Evolutionary conservation across 2,797 vertebrate genomes (phyloP).

Genomic region (Paedocypris micromegethes): DNA sequence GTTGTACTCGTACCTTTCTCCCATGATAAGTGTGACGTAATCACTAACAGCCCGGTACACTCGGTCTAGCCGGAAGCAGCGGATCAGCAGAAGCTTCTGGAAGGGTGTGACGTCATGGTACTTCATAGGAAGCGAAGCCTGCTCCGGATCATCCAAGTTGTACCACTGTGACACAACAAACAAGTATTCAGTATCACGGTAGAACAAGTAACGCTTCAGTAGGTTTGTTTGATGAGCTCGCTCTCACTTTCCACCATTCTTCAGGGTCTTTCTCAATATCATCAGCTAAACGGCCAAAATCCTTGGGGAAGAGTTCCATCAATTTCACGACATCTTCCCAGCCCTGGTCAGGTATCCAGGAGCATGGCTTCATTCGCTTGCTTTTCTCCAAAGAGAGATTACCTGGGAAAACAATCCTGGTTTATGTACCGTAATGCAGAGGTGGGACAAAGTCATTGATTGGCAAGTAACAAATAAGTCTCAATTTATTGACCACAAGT

Average conservation of each 20-base stretch:
- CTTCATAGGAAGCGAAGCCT: slow-evolving; percentile 72
- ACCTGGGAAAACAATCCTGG: slow-evolving; percentile 61
- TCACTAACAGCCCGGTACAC: slow-evolving; percentile 86
- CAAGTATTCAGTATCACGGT: not conserved
- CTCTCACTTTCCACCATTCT: slow-evolving; percentile 82
- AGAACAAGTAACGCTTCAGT: not conserved
- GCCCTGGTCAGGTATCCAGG: slow-evolving; percentile 87
- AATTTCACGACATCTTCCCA: slow-evolving; percentile 89
- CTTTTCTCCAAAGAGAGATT: slow-evolving; percentile 93
- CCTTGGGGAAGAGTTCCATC: slow-evolving; percentile 75
- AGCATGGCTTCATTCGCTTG: slow-evolving; percentile 70
- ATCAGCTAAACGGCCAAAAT: slow-evolving; percentile 77
- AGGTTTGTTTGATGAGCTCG: not conserved
- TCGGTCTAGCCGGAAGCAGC: slow-evolving; percentile 91
- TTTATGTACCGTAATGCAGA: no score
- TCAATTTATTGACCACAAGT: no score
- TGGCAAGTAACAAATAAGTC: no score
- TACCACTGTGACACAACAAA: slow-evolving; percentile 77
- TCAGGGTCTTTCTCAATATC: slow-evolving; percentile 72
- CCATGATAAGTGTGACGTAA: slow-evolving; percentile 82
- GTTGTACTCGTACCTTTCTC: slow-evolving; percentile 77
- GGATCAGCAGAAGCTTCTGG: slow-evolving; percentile 86
- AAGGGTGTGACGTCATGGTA: slow-evolving; percentile 77
- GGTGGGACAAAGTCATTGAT: no score
- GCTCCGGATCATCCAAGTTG: slow-evolving; percentile 81